Evolutionary conservation across 2,113 vertebrate species (phyloP).

Genomic region (Dissostichus mawsoni): DNA sequence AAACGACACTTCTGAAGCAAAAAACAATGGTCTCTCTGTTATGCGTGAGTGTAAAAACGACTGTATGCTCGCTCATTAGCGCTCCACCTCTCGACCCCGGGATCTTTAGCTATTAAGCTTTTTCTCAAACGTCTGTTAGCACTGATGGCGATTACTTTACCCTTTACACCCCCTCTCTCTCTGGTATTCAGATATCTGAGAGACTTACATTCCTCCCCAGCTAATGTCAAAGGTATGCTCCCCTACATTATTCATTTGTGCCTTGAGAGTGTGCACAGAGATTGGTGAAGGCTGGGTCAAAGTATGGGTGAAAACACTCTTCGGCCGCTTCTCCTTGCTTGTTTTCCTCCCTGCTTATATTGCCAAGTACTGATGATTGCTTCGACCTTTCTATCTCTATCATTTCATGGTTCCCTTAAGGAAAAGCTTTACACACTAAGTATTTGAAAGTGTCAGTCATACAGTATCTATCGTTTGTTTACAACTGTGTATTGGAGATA

Average conservation of each 20-base stretch:
- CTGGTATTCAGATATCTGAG: conserved; percentile 19
- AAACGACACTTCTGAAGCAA: conserved; percentile 6
- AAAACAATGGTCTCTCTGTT: neutral
- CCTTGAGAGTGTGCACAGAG: conserved; percentile 33
- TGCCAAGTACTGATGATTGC: neutral
- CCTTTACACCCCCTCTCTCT: conserved; percentile 47
- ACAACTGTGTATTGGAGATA: neutral
- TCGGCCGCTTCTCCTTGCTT: neutral
- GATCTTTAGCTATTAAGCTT: conserved; percentile 33
- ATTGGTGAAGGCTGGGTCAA: conserved; percentile 20
- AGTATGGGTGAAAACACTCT: conserved; percentile 22
- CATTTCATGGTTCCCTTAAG: neutral
- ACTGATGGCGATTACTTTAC: conserved; percentile 49
- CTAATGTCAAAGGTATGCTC: conserved; percentile 54
- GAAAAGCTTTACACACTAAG: neutral
- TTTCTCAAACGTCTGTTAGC: conserved; percentile 32
- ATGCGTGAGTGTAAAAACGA: neutral
- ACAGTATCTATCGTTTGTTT: neutral
- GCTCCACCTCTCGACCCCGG: conserved; percentile 13
- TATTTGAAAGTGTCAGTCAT: neutral
- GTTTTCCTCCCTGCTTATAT: conserved; percentile 18
- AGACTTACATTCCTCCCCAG: conserved; percentile 11
- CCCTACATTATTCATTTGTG: conserved; percentile 61
- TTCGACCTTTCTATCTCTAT: conserved; percentile 3
- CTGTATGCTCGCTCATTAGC: conserved; percentile 6